These are phyloP conservation scores for Pituophis catenifer DNA, from an alignment of 2,113 vertebrate genomes.

Conservation along the genomic window DNA sequence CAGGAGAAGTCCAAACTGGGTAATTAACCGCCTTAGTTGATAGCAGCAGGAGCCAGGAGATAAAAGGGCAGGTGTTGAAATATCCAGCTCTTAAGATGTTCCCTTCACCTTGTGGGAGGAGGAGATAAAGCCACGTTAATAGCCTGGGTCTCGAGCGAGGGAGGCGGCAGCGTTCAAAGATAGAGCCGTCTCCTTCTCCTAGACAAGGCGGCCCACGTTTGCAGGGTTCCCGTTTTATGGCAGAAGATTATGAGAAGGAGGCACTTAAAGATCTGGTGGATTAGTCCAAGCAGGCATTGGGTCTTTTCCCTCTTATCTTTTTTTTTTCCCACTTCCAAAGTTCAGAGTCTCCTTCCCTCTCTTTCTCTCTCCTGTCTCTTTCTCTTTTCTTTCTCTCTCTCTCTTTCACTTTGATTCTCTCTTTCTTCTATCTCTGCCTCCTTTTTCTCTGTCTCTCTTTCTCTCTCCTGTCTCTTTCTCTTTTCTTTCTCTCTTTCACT, in stretches of 20 bases:
- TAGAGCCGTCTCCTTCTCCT: conserved; percentile 27
- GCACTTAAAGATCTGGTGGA: conserved; percentile 51
- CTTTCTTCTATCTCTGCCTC: no score
- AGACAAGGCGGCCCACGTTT: conserved; percentile 36
- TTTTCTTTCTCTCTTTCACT: no score
- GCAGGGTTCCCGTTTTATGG: conserved; percentile 53
- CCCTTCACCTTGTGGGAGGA: conserved; percentile 57
- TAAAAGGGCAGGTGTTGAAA: conserved; percentile 66
- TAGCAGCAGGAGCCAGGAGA: conserved; percentile 57
- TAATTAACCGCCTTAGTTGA: conserved; percentile 60
- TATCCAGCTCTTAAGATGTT: conserved; percentile 61
- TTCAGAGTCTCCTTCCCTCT: conserved; percentile 23
- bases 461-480: no score
- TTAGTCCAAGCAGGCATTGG: conserved; percentile 50
- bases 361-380: no score
- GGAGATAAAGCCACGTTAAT: conserved; percentile 51
- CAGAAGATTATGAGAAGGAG: conserved; percentile 51
- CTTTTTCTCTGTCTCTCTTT: no score
- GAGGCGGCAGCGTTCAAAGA: conserved; percentile 47
- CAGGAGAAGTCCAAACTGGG: conserved; percentile 63
- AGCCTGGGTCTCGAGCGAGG: conserved; percentile 1
- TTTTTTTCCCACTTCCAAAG: not conserved
- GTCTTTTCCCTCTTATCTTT: not conserved
- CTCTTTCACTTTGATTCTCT: no score
- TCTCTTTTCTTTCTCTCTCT: no score